A percentile compares a stretch with the other conserved stretches of the same genome.
Evolutionary conservation across 2,113 vertebrate species (phyloP).

Genomic region (Buteo buteo): DNA sequence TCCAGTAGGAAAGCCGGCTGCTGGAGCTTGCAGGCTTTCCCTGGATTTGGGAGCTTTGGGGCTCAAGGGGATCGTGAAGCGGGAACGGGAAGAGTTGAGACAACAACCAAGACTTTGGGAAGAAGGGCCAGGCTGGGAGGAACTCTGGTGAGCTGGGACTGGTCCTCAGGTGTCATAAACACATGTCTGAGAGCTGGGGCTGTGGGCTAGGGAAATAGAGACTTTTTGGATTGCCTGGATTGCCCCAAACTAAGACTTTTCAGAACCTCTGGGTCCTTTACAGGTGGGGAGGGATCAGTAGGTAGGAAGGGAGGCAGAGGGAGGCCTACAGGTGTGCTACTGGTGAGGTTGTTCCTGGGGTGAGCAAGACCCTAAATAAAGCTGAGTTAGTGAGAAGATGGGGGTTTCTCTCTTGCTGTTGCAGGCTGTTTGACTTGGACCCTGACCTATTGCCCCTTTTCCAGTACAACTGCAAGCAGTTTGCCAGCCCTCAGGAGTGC

Average conservation of each 20-base stretch:
- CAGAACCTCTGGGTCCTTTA: neutral
- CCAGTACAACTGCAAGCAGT: constrained; percentile 84
- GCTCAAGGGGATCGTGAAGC: neutral
- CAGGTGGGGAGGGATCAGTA: neutral
- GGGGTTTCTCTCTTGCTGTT: neutral
- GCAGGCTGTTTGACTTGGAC: constrained; percentile 91
- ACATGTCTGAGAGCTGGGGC: rapidly evolving
- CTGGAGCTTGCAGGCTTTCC: neutral
- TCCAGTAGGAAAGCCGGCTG: neutral
- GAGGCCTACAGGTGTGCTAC: neutral
- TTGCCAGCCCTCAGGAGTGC: constrained; percentile 85
- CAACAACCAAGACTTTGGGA: neutral
- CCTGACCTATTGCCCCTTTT: constrained; percentile 87
- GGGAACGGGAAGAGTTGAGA: neutral
- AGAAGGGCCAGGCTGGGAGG: neutral
- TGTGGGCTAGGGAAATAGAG: neutral
- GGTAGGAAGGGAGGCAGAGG: neutral
- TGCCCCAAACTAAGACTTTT: neutral
- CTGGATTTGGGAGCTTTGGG: neutral
- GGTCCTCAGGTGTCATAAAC: neutral
- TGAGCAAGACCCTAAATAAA: neutral
- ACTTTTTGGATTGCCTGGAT: neutral
- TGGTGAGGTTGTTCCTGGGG: neutral
- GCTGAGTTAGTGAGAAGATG: neutral
- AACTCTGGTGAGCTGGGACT: neutral